Evolutionary conservation across 2,113 vertebrate genomes (phyloP), one percentile per base, ranked within the genome.

Genomic region (Bubo scandiacus): DNA sequence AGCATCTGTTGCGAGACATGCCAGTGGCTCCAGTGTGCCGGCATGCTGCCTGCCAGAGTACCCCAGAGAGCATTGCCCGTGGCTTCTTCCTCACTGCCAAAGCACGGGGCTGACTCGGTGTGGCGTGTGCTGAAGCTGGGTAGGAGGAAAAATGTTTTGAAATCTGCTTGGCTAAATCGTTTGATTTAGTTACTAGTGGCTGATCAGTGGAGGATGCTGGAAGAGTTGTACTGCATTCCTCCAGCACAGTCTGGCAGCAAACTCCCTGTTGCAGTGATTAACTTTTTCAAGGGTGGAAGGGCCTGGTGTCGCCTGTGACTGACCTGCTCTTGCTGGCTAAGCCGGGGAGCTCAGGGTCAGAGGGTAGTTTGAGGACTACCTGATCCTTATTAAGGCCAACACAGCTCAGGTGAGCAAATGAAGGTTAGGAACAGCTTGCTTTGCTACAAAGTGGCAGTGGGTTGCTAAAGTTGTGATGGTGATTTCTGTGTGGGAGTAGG

Each of bases 1-100:
- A 95, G 66, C 40, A 43, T 61, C 57, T 81, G 93, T 32, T 49
- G n/a, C 79, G 65, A 61, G 59, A 36, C 6, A 0, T 11, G 38
- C 29, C 9, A 20, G 49, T 52, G 40, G 29, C 52, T 84, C 21
- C 30, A 11, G 2, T 7, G 13, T 65, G 68, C 57, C 1, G 2
- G 67, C 26, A 7, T 49, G 42, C n/a, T 75, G 61, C 30, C 57
- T 42, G 42, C 34, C 2, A 0, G 19, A 72, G 59, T 20, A 19
- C 42, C 75, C 27, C 6, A 5, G 17, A 54, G 43, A 66, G 20
- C 27, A 6, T 13, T 5, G 10, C n/a, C 47, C 0, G 0, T 18
- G 22, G n/a, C 29, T 59, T 30, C 55, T 77, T 90, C 30, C 38
- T 88, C 8, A 5, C 30, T 49, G 45, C 27, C 0, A 2, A 54